These are phyloP conservation scores for Orchesella flavescens DNA, from an alignment of 2,888 invertebrate genomes.

Conservation along the genomic window DNA sequence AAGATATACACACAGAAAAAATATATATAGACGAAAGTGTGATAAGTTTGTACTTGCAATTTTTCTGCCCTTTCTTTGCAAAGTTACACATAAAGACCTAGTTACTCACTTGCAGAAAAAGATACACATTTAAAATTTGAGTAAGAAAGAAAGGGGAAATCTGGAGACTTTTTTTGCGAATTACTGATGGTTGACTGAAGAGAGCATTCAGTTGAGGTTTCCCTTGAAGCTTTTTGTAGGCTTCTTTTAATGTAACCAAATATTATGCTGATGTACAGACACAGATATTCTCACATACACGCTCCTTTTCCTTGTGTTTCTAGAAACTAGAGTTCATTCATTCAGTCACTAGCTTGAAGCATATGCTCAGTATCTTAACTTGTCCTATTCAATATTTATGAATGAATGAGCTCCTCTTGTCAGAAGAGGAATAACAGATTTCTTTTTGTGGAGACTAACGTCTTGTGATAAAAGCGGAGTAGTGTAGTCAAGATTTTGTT, in stretches of 20 bases:
- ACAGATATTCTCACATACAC: neutral
- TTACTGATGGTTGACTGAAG: conserved; percentile 47
- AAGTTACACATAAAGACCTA: conserved; percentile 42
- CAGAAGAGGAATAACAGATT: neutral
- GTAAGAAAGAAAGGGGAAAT: conserved; percentile 13
- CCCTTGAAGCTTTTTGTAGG: neutral
- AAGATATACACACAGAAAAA: neutral
- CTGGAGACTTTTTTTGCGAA: conserved; percentile 44
- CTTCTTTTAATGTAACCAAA: conserved; percentile 16
- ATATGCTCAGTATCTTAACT: conserved; percentile 40
- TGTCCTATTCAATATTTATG: conserved; percentile 48
- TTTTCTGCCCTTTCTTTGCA: neutral
- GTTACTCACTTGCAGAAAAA: conserved; percentile 30
- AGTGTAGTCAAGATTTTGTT: neutral
- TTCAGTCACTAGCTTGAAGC: conserved; percentile 30
- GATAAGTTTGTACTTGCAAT: conserved; percentile 49
- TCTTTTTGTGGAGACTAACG: too few relatives aligned
- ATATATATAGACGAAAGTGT: conserved; percentile 37
- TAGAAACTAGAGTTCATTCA: conserved; percentile 20
- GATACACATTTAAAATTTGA: neutral
- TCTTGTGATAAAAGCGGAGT: too few relatives aligned
- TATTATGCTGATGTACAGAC: neutral
- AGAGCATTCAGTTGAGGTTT: conserved; percentile 21
- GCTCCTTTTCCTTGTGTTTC: neutral
- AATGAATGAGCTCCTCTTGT: conserved; percentile 30